Conservation (phyloP, 2,888 invertebrate genomes). For the Hydroisotoma schaefferi region DNA sequence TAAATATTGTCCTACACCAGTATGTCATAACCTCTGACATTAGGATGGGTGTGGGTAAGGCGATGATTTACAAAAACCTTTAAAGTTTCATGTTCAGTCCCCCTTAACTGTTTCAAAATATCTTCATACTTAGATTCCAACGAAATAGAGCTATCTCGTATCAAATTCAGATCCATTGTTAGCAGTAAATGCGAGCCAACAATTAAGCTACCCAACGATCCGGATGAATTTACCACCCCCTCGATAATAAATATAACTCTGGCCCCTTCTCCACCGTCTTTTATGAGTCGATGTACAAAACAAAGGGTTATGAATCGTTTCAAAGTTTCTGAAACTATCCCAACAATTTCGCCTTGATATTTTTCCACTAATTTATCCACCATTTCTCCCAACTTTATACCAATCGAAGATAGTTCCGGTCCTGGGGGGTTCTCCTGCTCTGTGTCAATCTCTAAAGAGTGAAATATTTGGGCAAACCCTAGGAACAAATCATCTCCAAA, state of each 20-base stretch:
- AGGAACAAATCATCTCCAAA: conserved; percentile 38
- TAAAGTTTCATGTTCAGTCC: conserved; percentile 28
- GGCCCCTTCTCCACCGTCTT: conserved; percentile 18
- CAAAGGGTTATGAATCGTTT: conserved; percentile 36
- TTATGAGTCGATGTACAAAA: conserved; percentile 27
- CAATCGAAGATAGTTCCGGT: conserved; percentile 21
- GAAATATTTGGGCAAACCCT: conserved; percentile 33
- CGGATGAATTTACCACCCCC: conserved; percentile 34
- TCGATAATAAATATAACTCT: conserved; percentile 38
- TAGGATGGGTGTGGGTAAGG: conserved; percentile 31
- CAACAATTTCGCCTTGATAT: conserved; percentile 30
- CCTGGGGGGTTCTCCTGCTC: conserved; percentile 3
- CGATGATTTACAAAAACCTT: conserved; percentile 37
- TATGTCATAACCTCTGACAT: conserved; percentile 30
- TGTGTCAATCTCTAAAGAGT: conserved; percentile 5
- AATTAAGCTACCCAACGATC: conserved; percentile 33
- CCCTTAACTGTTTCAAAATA: conserved; percentile 24
- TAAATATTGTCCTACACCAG: too few species aligned
- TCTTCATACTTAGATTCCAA: conserved; percentile 31
- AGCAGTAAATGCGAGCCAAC: conserved; percentile 35
- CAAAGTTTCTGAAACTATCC: conserved; percentile 32
- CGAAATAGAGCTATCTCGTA: conserved; percentile 14
- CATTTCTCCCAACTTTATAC: conserved; percentile 33
- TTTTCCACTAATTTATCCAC: conserved; percentile 25
- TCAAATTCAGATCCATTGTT: conserved; percentile 24